Base-by-base conservation (phyloP, 1,140 invertebrate species). In the Anastrepha ludens region DNA sequence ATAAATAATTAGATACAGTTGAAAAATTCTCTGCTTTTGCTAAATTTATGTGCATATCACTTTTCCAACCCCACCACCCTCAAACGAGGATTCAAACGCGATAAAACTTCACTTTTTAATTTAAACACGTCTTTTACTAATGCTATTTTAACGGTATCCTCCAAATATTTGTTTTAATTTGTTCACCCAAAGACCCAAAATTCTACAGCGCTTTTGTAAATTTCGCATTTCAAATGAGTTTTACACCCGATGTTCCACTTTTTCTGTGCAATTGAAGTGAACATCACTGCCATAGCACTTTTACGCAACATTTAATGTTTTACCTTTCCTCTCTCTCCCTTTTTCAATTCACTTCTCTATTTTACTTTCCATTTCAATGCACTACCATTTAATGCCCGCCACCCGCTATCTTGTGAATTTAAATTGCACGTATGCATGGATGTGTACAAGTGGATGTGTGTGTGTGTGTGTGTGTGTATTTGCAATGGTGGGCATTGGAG, bases 361-460 rank as follows among this genome's bases (percentile, higher is more conserved):
- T 81, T 81, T 11, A 81, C 74, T 74, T 74, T 74, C 67, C 44
- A 44, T 74, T 74, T 74, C 67, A 74, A 74, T 17, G 67, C 39
- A 44, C 17, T 13, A 8, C 6, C 65, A 67, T 39, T 67, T 67
- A 67, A 20, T 29, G 9, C 29, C 7, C 65, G 13, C 65, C 65
- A 20, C 20, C 20, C 29, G 29, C 65, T 39, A 67, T 39, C 8
- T 29, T 13, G 20, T 67, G 67, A 44, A 74, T 47, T 44, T 39
- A 17, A 74, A 74, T 74, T 44, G 67, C 67, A 47, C 39, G 5
- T 74, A 47, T 39, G 29, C 11, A 70, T 70, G 44, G n/a, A 2
- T 17, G 5, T 74, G 15, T 47, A 4, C 17, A 41, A 55, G 64
- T 11, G 15, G 41, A 47, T 55, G 11, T 55, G 6, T n/a, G 39